Evolutionary conservation across 2,888 invertebrate genomes (phyloP).

Genomic region (Empis stercorea): DNA sequence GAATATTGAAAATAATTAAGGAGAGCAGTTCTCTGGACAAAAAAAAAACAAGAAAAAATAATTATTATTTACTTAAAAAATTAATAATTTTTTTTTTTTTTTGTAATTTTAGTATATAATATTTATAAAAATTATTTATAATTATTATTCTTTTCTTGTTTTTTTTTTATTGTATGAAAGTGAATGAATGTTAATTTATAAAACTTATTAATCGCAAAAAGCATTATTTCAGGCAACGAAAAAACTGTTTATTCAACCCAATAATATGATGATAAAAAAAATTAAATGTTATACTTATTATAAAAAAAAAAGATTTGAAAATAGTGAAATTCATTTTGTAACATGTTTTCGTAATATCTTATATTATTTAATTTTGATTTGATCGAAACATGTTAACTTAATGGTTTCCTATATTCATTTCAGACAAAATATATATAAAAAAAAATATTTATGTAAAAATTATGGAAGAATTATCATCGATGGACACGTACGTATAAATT

Average conservation of each 20-base stretch:
- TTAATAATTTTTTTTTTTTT: too few species aligned
- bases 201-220: constrained; percentile 24
- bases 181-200: constrained; percentile 21
- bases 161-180: constrained; percentile 15
- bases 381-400: neutral
- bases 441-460: neutral
- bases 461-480: constrained; percentile 13
- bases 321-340: neutral
- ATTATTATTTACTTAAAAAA: too few species aligned
- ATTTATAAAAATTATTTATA: too few species aligned
- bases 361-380: neutral
- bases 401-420: neutral
- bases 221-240: constrained; percentile 23
- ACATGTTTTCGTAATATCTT: too few species aligned
- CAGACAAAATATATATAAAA: neutral
- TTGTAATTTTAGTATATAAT: too few species aligned
- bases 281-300: constrained; percentile 10
- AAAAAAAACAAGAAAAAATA: constrained; percentile 8
- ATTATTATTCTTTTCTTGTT: neutral
- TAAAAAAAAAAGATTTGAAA: neutral
- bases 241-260: constrained; percentile 12
- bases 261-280: neutral
- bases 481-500: constrained; percentile 22
- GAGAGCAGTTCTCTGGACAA: constrained; percentile 13
- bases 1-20: constrained; percentile 5